Evolutionary conservation across 2,888 invertebrate genomes (phyloP).

Genomic region (Antheraea assamensis): DNA sequence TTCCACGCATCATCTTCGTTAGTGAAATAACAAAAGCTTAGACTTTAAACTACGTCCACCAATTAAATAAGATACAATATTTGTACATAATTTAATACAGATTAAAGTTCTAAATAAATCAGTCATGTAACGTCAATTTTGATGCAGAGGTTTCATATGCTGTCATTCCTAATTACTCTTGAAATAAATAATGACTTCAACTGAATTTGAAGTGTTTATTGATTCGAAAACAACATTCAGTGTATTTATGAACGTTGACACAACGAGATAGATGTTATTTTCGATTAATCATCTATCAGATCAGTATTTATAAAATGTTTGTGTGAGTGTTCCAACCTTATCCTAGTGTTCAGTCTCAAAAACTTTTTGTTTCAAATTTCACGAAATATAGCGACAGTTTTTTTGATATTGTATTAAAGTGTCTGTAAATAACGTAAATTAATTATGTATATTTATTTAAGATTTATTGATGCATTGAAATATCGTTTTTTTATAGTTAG

Average conservation of each 20-base stretch:
- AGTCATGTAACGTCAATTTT: not conserved
- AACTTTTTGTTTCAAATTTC: not conserved
- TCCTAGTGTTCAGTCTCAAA: not conserved
- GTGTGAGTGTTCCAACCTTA: not conserved
- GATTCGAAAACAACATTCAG: not conserved
- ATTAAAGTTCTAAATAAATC: not conserved
- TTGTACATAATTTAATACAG: not conserved
- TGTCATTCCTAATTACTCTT: constrained; percentile 20
- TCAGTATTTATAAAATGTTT: not conserved
- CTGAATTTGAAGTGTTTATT: constrained; percentile 13
- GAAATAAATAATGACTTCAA: constrained; percentile 14
- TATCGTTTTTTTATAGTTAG: too few species aligned
- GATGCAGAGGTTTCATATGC: constrained; percentile 16
- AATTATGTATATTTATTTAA: too few species aligned
- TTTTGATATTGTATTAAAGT: not conserved
- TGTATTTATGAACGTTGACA: not conserved
- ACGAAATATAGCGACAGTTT: not conserved
- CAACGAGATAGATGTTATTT: constrained; percentile 2
- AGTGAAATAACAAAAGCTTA: constrained; percentile 1
- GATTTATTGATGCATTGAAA: too few species aligned
- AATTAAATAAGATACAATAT: not conserved
- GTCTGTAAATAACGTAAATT: too few species aligned
- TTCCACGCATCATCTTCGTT: not conserved
- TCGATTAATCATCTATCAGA: not conserved
- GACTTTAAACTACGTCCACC: not conserved